phyloP scores from a whole-genome alignment of 2,888 invertebrate species.

The Amiota minor region DNA sequence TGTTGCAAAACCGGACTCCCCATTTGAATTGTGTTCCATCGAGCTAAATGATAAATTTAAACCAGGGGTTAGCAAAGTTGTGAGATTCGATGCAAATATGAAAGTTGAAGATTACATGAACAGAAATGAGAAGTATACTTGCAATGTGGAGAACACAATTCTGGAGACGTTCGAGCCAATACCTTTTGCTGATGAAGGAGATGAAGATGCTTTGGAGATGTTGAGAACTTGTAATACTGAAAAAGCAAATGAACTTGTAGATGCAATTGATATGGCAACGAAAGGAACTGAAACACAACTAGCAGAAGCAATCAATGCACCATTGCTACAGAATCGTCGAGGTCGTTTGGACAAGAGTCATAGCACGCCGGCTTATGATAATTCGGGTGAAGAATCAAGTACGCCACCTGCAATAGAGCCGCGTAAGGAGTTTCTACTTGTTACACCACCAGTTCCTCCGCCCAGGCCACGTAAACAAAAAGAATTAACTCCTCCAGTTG shows the following conservation, averaged over 20 bases:
- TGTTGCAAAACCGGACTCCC: slow-evolving; percentile 53
- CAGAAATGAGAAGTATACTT: slow-evolving; percentile 70
- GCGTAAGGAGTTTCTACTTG: slow-evolving; percentile 70
- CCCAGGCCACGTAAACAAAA: slow-evolving; percentile 71
- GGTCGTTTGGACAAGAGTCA: slow-evolving; percentile 85
- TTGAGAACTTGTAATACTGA: slow-evolving; percentile 52
- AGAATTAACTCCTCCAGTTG: slow-evolving; percentile 69
- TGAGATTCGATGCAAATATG: slow-evolving; percentile 72
- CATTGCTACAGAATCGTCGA: slow-evolving; percentile 62
- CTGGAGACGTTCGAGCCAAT: slow-evolving; percentile 73
- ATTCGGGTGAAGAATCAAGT: slow-evolving; percentile 74
- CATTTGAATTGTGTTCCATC: slow-evolving; percentile 45
- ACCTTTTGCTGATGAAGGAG: slow-evolving; percentile 72
- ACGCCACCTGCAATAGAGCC: slow-evolving; percentile 73
- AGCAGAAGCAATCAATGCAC: slow-evolving; percentile 67
- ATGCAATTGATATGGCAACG: slow-evolving; percentile 50
- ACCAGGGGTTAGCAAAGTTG: slow-evolving; percentile 73
- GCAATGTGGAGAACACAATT: slow-evolving; percentile 73
- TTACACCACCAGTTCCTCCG: slow-evolving; percentile 73
- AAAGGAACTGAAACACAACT: slow-evolving; percentile 50
- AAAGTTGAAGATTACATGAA: slow-evolving; percentile 69
- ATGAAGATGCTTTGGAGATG: slow-evolving; percentile 60
- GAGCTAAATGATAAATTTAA: slow-evolving; percentile 61
- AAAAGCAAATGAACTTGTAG: slow-evolving; percentile 50
- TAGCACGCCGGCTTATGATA: slow-evolving; percentile 87